Conservation (phyloP, 2,113 vertebrate species). For the Calyptomena viridis region DNA sequence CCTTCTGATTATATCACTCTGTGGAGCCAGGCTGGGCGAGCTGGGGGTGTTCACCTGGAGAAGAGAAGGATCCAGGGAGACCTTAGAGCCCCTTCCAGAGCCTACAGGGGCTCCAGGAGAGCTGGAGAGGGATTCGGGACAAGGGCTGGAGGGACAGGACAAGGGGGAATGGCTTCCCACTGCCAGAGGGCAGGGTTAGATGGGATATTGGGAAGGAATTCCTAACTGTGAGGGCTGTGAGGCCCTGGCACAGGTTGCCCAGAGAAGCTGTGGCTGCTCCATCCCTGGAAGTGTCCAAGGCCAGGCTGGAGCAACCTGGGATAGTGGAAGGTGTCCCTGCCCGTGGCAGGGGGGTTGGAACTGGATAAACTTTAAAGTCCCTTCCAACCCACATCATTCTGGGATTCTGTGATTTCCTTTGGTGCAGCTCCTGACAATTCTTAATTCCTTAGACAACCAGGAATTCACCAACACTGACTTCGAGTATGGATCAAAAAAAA, state of each 20-base stretch:
- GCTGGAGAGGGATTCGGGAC: not conserved
- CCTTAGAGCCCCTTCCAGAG: fast-evolving
- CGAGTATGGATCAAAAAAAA: not conserved
- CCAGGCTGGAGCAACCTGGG: not conserved
- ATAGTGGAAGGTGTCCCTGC: not conserved
- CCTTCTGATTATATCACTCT: not conserved
- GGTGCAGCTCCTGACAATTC: not conserved
- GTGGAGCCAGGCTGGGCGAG: not conserved
- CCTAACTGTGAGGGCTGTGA: fast-evolving
- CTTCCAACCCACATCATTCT: not conserved
- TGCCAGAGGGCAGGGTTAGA: fast-evolving
- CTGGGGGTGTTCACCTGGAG: fast-evolving
- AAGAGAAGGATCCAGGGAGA: not conserved
- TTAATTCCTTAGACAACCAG: not conserved
- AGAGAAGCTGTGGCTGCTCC: not conserved
- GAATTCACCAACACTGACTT: not conserved
- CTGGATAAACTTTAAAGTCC: not conserved
- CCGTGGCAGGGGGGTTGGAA: not conserved
- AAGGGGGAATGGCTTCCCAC: not conserved
- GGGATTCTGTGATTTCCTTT: not conserved
- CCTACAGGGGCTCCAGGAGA: not conserved
- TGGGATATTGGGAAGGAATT: not conserved
- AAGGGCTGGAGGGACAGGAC: not conserved
- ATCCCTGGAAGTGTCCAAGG: not conserved
- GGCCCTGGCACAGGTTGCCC: not conserved